Percentiles rank a stretch among this genome's conserved stretches.
phyloP scores from a whole-genome alignment of 1,140 invertebrate species.

The Nymphalis io region DNA sequence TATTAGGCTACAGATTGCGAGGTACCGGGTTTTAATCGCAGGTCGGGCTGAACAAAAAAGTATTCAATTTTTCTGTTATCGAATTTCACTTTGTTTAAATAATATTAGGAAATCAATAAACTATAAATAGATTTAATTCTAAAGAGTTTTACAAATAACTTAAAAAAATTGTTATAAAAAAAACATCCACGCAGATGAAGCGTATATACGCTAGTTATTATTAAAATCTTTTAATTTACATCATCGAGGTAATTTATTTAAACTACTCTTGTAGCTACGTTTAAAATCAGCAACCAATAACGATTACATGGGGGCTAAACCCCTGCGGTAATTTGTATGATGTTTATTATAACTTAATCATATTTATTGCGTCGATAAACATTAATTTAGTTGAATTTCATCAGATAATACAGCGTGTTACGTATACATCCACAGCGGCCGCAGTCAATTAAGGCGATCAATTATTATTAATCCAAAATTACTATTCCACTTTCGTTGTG shows the following conservation, averaged over 20 bases:
- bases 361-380: conserved; percentile 41
- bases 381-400: conserved; percentile 43
- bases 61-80: too few relatives aligned
- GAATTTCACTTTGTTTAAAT: too few relatives aligned
- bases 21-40: too few relatives aligned
- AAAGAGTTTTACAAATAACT: too few relatives aligned
- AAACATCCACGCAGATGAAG: too few relatives aligned
- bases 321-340: conserved; percentile 25
- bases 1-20: too few relatives aligned
- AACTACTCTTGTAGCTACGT: neutral
- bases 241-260: conserved; percentile 3
- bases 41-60: too few relatives aligned
- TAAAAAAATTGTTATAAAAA: too few relatives aligned
- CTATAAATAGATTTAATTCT: too few relatives aligned
- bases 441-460: conserved; percentile 51
- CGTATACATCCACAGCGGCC: conserved; percentile 37
- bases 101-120: too few relatives aligned
- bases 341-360: conserved; percentile 36
- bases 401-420: conserved; percentile 38
- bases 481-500: conserved; percentile 49
- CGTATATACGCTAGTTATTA: too few relatives aligned
- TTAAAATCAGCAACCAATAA: conserved; percentile 13
- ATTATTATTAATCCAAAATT: conserved; percentile 66
- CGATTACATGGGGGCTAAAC: conserved; percentile 5
- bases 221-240: neutral